Evolutionary conservation across 1,140 invertebrate genomes (phyloP), one percentile per base, ranked within the genome.

Genomic region (Drosophila yakuba): DNA sequence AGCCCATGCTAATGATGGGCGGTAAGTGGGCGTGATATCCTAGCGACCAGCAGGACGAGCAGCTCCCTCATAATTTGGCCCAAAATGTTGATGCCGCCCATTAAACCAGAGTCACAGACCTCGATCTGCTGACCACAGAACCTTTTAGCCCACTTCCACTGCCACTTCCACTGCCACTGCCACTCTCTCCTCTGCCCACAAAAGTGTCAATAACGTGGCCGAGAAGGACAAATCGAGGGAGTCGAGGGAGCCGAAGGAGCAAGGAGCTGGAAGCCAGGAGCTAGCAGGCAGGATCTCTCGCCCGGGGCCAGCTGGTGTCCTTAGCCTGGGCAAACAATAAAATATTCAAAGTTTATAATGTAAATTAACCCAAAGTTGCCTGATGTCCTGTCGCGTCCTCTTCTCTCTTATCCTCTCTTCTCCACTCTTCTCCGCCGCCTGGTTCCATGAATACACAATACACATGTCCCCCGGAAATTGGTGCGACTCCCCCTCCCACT

Each of bases 341-440:
- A 88, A 88, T 88, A 88, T 88, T 88, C 83, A 88, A 88, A 88
- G 83, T 88, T 88, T 88, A 88, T 88, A 88, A 89, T 88, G 83
- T 89, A 88, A 88, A 88, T 89, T 88, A 89, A 88, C 84, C 84
- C 84, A 84, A 83, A 88, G 78, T 89, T 66, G 64, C 72, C 66
- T 28, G 58, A 62, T 75, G 64, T 80, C 69, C 82, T 58, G 73
- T 74, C 67, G 56, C 43, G 2, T 38, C 4, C 36, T 32, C 35
- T 11, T 35, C 3, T 44, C 17, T 17, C 17, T 1, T 17, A 0
- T 17, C 11, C 5, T 17, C 10, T 38, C 4, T 25, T 32, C 35
- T 11, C 45, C 3, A 44, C 36, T 32, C 35, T 11, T 35, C 3
- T 44, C 11, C 5, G 32, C 14, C 36, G 32, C 67, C 17, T 52